Evolutionary conservation across 92 coral and sea anemone species (phyloP).

Genomic region (Zoanthus sansibaricus): DNA sequence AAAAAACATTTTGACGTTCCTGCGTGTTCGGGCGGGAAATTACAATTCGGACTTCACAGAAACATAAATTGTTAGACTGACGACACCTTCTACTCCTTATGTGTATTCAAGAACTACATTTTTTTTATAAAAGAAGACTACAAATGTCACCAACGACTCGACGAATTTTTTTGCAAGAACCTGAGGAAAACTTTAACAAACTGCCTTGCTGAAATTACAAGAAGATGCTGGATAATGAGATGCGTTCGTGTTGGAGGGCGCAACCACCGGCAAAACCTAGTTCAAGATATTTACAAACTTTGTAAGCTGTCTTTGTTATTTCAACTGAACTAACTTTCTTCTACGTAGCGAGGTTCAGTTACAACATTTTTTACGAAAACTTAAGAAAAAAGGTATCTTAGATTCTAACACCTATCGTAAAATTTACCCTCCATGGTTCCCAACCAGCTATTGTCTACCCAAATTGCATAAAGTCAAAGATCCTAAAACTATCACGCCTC

Average conservation of each 20-base stretch:
- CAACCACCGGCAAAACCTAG: constrained; percentile 21
- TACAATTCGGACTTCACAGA: background rate
- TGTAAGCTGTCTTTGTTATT: constrained; percentile 27
- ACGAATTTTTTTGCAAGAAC: constrained; percentile 32
- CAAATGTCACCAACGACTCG: constrained; percentile 1
- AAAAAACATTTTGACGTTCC: background rate
- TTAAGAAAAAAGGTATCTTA: too few species aligned
- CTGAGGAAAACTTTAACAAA: background rate
- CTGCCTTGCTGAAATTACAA: constrained; percentile 1
- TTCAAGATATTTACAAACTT: constrained; percentile 39
- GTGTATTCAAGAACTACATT: background rate
- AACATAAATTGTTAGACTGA: background rate
- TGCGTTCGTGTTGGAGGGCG: constrained; percentile 47
- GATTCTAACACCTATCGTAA: too few species aligned
- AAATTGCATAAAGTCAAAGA: too few species aligned
- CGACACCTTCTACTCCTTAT: constrained; percentile 12
- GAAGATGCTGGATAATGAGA: background rate
- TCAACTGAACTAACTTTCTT: background rate
- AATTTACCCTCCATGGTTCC: too few species aligned
- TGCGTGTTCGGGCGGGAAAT: background rate
- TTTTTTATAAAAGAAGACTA: background rate
- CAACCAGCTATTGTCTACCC: too few species aligned
- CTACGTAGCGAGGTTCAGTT: too few species aligned
- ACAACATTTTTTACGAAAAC: too few species aligned
- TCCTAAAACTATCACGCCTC: too few species aligned